These are phyloP conservation scores for Menidia menidia DNA, from an alignment of 2,797 vertebrate genomes.

Conservation along the genomic window DNA sequence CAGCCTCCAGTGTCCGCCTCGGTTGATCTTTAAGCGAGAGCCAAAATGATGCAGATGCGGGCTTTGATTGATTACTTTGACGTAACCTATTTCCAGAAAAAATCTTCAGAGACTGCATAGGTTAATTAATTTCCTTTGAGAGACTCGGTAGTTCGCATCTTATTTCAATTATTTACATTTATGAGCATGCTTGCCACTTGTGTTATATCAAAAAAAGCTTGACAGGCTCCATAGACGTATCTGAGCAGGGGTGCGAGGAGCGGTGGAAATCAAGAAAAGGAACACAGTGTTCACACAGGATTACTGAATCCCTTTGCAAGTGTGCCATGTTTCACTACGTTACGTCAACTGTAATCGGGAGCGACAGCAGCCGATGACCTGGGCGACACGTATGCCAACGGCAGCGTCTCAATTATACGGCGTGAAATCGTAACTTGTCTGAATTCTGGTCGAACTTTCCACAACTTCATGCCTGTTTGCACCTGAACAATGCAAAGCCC, in stretches of 20 bases:
- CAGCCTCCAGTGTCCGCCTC: background rate
- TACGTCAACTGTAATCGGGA: constrained; percentile 61
- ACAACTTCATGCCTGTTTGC: constrained; percentile 56
- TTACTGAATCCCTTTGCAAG: constrained; percentile 15
- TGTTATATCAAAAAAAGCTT: constrained; percentile 15
- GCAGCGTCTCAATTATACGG: constrained; percentile 50
- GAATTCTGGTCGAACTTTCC: constrained; percentile 62
- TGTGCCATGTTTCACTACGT: constrained; percentile 43
- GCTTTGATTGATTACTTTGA: constrained; percentile 29
- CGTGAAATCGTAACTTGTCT: constrained; percentile 60
- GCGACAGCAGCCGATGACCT: constrained; percentile 65
- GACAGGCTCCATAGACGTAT: background rate
- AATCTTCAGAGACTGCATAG: constrained; percentile 14
- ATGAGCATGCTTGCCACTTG: constrained; percentile 1
- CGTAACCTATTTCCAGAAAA: background rate
- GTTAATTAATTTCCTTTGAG: constrained; percentile 22
- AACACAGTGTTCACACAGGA: background rate
- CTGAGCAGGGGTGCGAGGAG: background rate
- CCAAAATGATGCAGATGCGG: constrained; percentile 13
- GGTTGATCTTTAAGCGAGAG: constrained; percentile 18
- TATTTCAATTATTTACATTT: constrained; percentile 18
- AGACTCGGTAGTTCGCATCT: background rate
- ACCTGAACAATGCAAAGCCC: constrained; percentile 55
- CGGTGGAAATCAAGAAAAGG: background rate
- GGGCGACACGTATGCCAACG: constrained; percentile 38